Evolutionary conservation across 2,113 vertebrate species (phyloP).

Genomic region (Bagarius yarrelli): DNA sequence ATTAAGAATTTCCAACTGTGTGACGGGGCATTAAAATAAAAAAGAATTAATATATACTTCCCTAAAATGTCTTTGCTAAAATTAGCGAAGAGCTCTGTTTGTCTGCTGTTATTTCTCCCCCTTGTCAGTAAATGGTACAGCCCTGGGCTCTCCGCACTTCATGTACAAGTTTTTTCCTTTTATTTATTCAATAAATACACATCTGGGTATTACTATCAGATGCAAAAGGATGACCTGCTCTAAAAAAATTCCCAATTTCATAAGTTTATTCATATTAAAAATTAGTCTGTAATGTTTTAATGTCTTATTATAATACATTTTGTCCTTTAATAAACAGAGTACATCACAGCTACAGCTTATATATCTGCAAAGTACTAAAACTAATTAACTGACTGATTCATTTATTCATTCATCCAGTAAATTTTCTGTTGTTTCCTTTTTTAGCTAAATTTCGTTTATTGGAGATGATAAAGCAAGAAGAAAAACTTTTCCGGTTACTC

Average conservation of each 20-base stretch:
- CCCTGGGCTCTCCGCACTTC: background rate
- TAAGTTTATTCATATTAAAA: background rate
- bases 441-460: background rate
- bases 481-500: background rate
- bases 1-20: constrained; percentile 13
- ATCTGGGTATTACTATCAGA: background rate
- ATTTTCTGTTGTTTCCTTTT: background rate
- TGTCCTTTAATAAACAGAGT: background rate
- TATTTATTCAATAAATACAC: background rate
- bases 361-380: background rate
- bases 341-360: background rate
- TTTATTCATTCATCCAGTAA: background rate
- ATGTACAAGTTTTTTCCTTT: background rate
- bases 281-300: background rate
- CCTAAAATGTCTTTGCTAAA: background rate
- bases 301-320: background rate
- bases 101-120: background rate
- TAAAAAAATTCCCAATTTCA: background rate
- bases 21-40: background rate
- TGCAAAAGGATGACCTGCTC: background rate
- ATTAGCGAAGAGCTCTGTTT: background rate
- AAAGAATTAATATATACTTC: constrained; percentile 1
- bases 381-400: background rate
- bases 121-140: background rate
- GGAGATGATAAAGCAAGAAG: background rate